These are phyloP conservation scores for Phasia obesa DNA, from an alignment of 2,888 invertebrate species.

Conservation along the genomic window DNA sequence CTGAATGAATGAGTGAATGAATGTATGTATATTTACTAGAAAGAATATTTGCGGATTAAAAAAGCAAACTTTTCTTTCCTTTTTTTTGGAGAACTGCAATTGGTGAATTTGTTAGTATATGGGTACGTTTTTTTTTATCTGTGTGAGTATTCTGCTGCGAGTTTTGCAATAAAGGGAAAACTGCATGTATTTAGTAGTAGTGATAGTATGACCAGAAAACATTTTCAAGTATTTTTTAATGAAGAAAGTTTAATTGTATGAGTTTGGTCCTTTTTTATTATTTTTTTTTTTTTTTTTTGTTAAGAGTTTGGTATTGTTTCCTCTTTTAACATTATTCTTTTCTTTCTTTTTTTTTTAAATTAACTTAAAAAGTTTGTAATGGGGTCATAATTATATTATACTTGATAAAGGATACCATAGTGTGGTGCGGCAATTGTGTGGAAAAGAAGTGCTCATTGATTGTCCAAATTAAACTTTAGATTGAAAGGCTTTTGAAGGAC, in stretches of 20 bases:
- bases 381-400: constrained; percentile 65
- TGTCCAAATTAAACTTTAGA: constrained; percentile 59
- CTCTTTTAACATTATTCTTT: constrained; percentile 12
- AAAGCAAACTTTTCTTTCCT: constrained; percentile 4
- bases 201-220: constrained; percentile 47
- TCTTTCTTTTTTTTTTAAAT: constrained; percentile 28
- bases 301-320: constrained; percentile 53
- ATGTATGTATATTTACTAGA: constrained; percentile 8
- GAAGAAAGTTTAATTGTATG: constrained; percentile 74
- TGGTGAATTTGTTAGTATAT: constrained; percentile 34
- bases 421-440: constrained; percentile 45
- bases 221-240: constrained; percentile 73
- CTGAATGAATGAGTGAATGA: constrained; percentile 28
- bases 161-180: constrained; percentile 52
- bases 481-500: constrained; percentile 62
- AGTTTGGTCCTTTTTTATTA: constrained; percentile 25
- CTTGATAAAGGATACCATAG: constrained; percentile 46
- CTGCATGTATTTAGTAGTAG: constrained; percentile 46
- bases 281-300: constrained; percentile 15
- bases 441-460: constrained; percentile 57
- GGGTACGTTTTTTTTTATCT: constrained; percentile 16
- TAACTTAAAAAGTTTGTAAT: constrained; percentile 65
- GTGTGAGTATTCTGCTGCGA: constrained; percentile 27
- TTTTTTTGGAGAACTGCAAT: constrained; percentile 41
- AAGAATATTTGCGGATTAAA: constrained; percentile 47